Conservation (phyloP, 2,797 vertebrate genomes). For the Lepilemur ruficaudatus region DNA sequence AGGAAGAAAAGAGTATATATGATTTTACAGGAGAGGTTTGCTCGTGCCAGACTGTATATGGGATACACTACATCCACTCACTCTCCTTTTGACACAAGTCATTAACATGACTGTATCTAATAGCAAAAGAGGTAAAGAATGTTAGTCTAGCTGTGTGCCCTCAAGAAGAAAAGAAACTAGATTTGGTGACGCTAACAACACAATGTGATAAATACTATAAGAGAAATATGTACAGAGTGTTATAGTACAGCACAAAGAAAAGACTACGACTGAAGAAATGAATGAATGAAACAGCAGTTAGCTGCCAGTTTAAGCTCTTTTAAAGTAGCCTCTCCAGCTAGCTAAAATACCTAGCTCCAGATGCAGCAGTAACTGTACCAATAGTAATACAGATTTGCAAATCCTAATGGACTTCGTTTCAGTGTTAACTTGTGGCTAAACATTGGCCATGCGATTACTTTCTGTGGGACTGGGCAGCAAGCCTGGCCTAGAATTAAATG, state of each 20-base stretch:
- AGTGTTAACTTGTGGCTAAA: conserved; percentile 41
- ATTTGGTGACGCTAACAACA: neutral
- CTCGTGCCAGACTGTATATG: neutral
- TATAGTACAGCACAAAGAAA: neutral
- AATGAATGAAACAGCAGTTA: neutral
- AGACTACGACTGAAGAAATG: neutral
- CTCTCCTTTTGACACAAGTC: neutral
- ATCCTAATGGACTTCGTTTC: conserved; percentile 14
- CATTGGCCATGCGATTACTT: conserved; percentile 62
- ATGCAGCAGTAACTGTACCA: neutral
- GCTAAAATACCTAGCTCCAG: neutral
- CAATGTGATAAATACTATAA: neutral
- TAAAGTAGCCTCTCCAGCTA: neutral
- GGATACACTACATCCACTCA: neutral
- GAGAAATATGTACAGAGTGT: neutral
- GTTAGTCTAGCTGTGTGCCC: neutral
- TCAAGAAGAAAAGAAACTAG: conserved; percentile 3
- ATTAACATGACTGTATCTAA: neutral
- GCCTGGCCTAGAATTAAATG: conserved; percentile 69
- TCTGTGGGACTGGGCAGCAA: conserved; percentile 58
- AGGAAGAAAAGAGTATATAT: neutral
- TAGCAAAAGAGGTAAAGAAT: neutral
- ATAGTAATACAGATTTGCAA: conserved; percentile 27
- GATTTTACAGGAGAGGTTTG: neutral
- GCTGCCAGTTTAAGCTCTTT: neutral